Percentiles rank a stretch among this genome's conserved stretches.
Conservation (phyloP, 2,113 vertebrate species). For the Eptesicus fuscus region DNA sequence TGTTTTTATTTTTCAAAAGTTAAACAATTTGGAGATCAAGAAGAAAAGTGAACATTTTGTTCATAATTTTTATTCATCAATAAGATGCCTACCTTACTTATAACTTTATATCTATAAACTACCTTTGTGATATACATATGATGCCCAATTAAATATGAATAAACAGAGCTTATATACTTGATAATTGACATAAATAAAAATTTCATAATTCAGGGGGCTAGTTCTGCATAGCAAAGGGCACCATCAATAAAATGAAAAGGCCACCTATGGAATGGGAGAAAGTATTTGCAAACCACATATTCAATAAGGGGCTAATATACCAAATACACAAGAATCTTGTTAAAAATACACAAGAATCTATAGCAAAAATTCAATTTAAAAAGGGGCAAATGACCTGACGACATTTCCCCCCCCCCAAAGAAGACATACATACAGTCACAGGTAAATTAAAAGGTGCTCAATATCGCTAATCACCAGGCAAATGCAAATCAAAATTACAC, state of each 20-base stretch:
- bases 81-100: not conserved
- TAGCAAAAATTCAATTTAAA: not conserved
- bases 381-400: not conserved
- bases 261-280: not conserved
- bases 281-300: not conserved
- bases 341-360: not conserved
- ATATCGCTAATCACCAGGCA: not conserved
- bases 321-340: not conserved
- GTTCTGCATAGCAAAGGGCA: not conserved
- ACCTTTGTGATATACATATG: not conserved
- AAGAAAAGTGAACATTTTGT: not conserved
- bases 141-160: not conserved
- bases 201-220: not conserved
- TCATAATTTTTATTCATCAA: not conserved
- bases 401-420: not conserved
- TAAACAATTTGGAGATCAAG: not conserved
- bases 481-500: not conserved
- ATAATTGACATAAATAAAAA: not conserved
- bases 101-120: not conserved
- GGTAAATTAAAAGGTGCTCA: not conserved
- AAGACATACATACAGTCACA: not conserved
- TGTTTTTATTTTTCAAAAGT: not conserved
- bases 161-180: not conserved
- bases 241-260: not conserved
- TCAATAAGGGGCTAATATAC: not conserved